A percentile compares a stretch with the other conserved stretches of the same genome.
Conservation (phyloP, 2,888 invertebrate genomes). For the Dorcus hopei region DNA sequence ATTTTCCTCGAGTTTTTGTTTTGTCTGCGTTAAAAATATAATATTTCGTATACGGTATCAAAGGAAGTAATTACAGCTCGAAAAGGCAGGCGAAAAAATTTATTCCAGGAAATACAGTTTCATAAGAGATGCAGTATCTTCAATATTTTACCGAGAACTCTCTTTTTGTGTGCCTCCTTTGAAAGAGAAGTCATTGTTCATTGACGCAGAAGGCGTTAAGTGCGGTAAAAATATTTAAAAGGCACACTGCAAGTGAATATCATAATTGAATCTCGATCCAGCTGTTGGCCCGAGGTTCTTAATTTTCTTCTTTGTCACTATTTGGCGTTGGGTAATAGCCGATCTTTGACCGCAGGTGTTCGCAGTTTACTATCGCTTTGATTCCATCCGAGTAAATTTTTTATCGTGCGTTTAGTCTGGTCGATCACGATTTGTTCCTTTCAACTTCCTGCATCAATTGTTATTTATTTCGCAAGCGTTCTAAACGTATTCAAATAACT, state of each 20-base stretch:
- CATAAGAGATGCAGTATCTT: neutral
- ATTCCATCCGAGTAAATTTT: slow-evolving; percentile 31
- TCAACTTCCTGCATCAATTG: slow-evolving; percentile 26
- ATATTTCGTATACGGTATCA: neutral
- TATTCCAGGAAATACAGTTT: neutral
- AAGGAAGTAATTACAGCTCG: neutral
- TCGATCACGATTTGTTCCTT: slow-evolving; percentile 34
- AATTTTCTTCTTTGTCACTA: slow-evolving; percentile 26
- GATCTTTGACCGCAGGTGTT: slow-evolving; percentile 35
- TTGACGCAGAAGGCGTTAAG: neutral
- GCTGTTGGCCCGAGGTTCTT: slow-evolving; percentile 15
- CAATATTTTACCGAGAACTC: neutral
- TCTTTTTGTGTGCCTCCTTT: neutral
- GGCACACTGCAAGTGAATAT: slow-evolving; percentile 1
- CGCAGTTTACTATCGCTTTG: slow-evolving; percentile 32
- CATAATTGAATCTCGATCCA: slow-evolving; percentile 12
- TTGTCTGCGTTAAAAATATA: neutral
- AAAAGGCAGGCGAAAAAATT: neutral
- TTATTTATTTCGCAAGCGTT: slow-evolving; percentile 11
- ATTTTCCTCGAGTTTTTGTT: too few relatives aligned
- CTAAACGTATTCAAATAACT: neutral
- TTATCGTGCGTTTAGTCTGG: slow-evolving; percentile 28
- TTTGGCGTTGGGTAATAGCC: slow-evolving; percentile 31
- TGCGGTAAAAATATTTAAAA: neutral
- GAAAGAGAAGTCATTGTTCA: neutral